These are phyloP conservation scores for Hydra vulgaris DNA, from an alignment of 30 jellyfish, hydroid and myxozoan species.

Conservation along the genomic window DNA sequence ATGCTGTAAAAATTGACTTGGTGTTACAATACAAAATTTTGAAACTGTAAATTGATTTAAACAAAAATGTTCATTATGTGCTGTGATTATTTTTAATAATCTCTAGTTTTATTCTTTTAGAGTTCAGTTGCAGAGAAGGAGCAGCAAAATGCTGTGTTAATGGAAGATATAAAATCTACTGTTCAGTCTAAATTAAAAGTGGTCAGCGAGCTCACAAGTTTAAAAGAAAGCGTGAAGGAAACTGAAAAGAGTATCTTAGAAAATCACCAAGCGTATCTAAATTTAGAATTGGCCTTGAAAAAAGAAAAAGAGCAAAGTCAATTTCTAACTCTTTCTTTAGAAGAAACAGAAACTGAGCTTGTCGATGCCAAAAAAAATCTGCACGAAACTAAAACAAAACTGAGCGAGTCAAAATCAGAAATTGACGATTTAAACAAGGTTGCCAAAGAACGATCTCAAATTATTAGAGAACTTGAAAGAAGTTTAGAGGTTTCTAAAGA, in stretches of 20 bases:
- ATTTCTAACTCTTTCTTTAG: slow-evolving; percentile 53
- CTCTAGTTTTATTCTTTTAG: too few relatives aligned
- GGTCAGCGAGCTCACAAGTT: slow-evolving; percentile 39
- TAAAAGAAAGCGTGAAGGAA: slow-evolving; percentile 45
- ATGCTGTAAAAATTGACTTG: too few relatives aligned
- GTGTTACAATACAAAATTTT: too few relatives aligned
- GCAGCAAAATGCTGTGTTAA: too few relatives aligned
- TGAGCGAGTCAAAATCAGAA: slow-evolving; percentile 35
- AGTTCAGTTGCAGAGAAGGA: too few relatives aligned
- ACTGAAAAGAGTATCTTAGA: slow-evolving; percentile 40
- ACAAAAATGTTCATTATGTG: too few relatives aligned
- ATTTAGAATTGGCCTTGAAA: slow-evolving; percentile 29
- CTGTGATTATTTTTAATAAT: too few relatives aligned
- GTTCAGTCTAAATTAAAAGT: slow-evolving; percentile 32
- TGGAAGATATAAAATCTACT: too few relatives aligned
- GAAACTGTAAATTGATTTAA: too few relatives aligned
- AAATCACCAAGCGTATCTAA: slow-evolving; percentile 47
- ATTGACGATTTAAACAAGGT: slow-evolving; percentile 38
- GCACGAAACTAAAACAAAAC: slow-evolving; percentile 34
- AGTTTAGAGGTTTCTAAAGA: slow-evolving; percentile 16
- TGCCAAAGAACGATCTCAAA: slow-evolving; percentile 44
- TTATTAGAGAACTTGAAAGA: slow-evolving; percentile 50
- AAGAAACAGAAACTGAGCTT: slow-evolving; percentile 60
- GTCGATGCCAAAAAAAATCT: slow-evolving; percentile 41
- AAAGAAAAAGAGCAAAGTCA: slow-evolving; percentile 37